A percentile compares a stretch with the other conserved stretches of the same genome.
These are phyloP conservation scores for Rhagoletis pomonella DNA, from an alignment of 1,140 invertebrate species.

Conservation along the genomic window DNA sequence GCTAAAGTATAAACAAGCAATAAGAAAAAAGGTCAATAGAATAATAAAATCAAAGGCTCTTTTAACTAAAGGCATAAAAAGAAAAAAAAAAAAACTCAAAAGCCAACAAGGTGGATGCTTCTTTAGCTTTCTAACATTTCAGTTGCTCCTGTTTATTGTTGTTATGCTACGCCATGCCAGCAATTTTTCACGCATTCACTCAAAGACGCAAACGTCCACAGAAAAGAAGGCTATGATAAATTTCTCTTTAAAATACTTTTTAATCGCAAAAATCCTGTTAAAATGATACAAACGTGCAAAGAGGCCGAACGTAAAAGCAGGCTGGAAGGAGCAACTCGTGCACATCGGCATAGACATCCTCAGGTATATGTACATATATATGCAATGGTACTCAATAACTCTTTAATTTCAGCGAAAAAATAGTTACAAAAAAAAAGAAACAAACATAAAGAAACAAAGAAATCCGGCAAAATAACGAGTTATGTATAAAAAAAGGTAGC, in stretches of 20 bases:
- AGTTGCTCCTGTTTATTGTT: not conserved
- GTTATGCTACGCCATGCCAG: not conserved
- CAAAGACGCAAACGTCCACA: not conserved
- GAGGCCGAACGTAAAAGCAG: not conserved
- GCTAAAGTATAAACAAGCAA: not conserved
- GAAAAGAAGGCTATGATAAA: constrained; percentile 15
- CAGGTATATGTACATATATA: not conserved
- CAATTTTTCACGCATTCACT: not conserved
- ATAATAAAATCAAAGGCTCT: not conserved
- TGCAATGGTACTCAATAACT: not conserved
- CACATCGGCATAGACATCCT: not conserved
- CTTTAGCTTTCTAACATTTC: not conserved
- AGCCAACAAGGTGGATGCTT: not conserved
- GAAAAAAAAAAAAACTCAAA: not conserved
- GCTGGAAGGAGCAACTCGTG: not conserved
- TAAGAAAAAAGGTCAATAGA: not conserved
- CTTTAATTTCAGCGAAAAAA: not conserved
- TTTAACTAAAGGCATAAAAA: not conserved
- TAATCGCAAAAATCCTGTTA: constrained; percentile 20
- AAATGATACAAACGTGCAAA: not conserved
- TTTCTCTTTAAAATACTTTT: constrained; percentile 8
- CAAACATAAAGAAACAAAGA: constrained; percentile 24
- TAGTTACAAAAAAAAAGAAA: not conserved
- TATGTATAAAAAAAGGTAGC: not conserved
- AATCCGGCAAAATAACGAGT: not conserved